Evolutionary conservation across 35 echinoderm and acorn worm genomes (phyloP), one percentile per base, ranked within the genome.

Genomic region (Strongylocentrotus purpuratus): DNA sequence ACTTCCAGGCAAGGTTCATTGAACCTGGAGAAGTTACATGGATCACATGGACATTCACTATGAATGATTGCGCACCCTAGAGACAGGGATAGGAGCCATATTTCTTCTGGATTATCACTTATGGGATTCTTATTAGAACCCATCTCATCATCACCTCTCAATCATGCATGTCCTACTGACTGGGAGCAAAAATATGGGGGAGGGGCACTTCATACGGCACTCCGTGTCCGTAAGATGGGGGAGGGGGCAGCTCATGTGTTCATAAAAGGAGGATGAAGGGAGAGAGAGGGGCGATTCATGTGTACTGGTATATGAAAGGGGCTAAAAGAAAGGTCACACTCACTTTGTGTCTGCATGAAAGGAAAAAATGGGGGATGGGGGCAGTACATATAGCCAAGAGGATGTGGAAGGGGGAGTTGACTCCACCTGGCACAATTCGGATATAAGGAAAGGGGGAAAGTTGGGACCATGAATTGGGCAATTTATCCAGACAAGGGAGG

Each of bases 101-200:
- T 78, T 78, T 78, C 65, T 78, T 78, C 65, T 78, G 65, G 65
- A 78, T 78, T 78, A 78, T 78, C 65, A 78, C 65, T 78, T 78
- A 78, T 78, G 65, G 65, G 65, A 78, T 78, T 78, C 22, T 7
- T 78, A 70, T 78, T 78, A 78, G 65, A 22, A 78, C 7, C 22
- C 65, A 78, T 78, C 65, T 28, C 65, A 78, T 78, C 65, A 78
- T 78, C 65, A 78, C 65, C 20, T 28, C 65, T 78, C 65, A 78
- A 78, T 78, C 65, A 78, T 78, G 65, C 65, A 78, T 78, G 65
- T 78, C 20, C 4, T 4, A 8, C 65, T 78, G 65, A 78, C 4
- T 22, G 65, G 65, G 65, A 28, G 65, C 22, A 59, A 59, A 7
- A 59, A 59, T 59, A 14, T 25, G 61, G 61, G 25, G 61, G 61